Conservation (phyloP, 2,113 vertebrate species). For the Aspidoscelis tigris region DNA sequence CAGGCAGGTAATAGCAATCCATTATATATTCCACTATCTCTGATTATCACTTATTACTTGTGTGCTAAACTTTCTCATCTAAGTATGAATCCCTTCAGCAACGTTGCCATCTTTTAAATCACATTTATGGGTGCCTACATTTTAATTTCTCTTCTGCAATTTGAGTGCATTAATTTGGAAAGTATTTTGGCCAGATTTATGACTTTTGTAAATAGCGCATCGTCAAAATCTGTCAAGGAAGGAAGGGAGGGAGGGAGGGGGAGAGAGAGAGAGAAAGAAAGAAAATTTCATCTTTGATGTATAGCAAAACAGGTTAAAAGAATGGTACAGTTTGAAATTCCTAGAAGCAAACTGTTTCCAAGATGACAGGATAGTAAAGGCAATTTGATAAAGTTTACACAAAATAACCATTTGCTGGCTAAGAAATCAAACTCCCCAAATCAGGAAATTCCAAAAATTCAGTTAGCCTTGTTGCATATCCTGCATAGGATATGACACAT, state of each 20-base stretch:
- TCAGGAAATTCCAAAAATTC: constrained; percentile 32
- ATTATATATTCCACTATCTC: background rate
- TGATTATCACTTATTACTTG: background rate
- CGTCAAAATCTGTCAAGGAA: no score
- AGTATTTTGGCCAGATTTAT: background rate
- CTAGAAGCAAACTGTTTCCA: background rate
- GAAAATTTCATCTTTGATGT: no score
- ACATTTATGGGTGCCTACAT: background rate
- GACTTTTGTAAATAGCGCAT: no score
- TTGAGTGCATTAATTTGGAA: background rate
- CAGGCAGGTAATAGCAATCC: background rate
- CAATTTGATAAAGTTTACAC: background rate
- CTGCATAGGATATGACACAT: constrained; percentile 15
- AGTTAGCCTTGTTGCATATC: constrained; percentile 16
- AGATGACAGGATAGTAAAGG: background rate
- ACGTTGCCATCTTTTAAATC: background rate
- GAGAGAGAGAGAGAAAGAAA: no score
- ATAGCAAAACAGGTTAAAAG: background rate
- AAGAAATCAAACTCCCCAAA: background rate
- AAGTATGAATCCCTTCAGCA: background rate
- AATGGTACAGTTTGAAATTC: background rate
- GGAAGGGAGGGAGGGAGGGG: no score
- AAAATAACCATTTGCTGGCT: background rate
- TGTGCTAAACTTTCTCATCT: no score
- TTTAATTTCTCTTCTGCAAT: background rate